These are phyloP conservation scores for Sitodiplosis mosellana DNA, from an alignment of 1,140 invertebrate species.

Conservation along the genomic window DNA sequence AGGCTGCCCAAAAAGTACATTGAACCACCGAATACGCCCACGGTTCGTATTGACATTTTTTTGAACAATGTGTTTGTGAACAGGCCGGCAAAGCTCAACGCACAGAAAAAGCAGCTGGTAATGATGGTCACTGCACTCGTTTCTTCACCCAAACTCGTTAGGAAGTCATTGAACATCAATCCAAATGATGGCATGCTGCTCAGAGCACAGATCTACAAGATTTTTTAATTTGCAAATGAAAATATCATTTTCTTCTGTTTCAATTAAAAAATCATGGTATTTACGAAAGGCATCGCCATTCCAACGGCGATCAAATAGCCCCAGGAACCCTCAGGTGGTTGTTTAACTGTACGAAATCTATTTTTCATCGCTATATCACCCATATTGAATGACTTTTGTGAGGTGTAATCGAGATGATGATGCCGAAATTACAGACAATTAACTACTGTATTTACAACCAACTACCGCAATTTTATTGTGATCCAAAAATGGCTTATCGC, in stretches of 20 bases:
- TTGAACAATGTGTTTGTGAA: slow-evolving; percentile 33
- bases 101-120: slow-evolving; percentile 33
- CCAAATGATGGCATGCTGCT: slow-evolving; percentile 41
- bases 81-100: slow-evolving; percentile 24
- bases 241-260: too few relatives aligned
- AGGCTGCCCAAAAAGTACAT: slow-evolving; percentile 31
- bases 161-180: slow-evolving; percentile 41
- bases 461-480: too few relatives aligned
- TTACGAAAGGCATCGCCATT: not conserved
- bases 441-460: too few relatives aligned
- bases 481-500: too few relatives aligned
- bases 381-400: too few relatives aligned
- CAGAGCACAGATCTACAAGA: slow-evolving; percentile 8
- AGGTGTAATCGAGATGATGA: too few relatives aligned
- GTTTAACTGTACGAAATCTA: not conserved
- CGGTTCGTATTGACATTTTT: slow-evolving; percentile 28
- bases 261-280: too few relatives aligned
- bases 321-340: slow-evolving; percentile 41
- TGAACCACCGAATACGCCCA: slow-evolving; percentile 32
- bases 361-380: slow-evolving; percentile 4
- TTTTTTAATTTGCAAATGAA: not conserved
- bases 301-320: slow-evolving; percentile 39
- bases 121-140: slow-evolving; percentile 37
- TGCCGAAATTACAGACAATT: too few relatives aligned
- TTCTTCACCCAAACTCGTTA: slow-evolving; percentile 34